Evolutionary conservation across 2,113 vertebrate species (phyloP).

Genomic region (Ellobius talpinus): DNA sequence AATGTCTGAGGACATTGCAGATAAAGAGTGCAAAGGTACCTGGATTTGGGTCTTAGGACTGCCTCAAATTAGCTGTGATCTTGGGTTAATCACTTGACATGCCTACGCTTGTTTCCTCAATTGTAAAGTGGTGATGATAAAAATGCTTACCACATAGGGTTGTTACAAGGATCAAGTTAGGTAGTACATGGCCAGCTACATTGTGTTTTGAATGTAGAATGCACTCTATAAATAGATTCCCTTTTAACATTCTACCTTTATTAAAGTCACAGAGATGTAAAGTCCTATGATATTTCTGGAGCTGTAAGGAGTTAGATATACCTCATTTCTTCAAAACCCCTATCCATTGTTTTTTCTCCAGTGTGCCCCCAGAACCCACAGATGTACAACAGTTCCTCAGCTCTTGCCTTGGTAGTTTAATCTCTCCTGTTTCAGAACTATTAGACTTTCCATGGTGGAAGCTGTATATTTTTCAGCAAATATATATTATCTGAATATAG

Average conservation of each 20-base stretch:
- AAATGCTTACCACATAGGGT: background rate
- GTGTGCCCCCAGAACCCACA: background rate
- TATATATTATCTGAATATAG: background rate
- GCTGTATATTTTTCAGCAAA: background rate
- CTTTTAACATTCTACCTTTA: background rate
- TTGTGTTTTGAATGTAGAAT: constrained; percentile 17
- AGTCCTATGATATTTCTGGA: background rate
- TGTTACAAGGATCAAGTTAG: background rate
- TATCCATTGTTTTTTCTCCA: background rate
- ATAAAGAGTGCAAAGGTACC: background rate
- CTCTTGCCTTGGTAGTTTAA: constrained; percentile 13
- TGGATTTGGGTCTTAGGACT: background rate
- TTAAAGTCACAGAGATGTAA: background rate
- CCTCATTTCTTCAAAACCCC: constrained; percentile 31
- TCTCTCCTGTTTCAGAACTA: constrained; percentile 17
- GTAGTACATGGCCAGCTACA: background rate
- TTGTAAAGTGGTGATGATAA: constrained; percentile 9
- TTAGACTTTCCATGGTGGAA: background rate
- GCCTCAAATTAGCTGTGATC: background rate
- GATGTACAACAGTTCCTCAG: background rate
- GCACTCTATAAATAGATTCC: background rate
- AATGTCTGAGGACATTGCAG: background rate
- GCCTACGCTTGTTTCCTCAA: background rate
- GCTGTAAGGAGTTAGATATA: background rate
- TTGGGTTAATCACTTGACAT: constrained; percentile 16